Base-by-base conservation (phyloP, 2,113 vertebrate genomes). In the Dasyurus viverrinus region DNA sequence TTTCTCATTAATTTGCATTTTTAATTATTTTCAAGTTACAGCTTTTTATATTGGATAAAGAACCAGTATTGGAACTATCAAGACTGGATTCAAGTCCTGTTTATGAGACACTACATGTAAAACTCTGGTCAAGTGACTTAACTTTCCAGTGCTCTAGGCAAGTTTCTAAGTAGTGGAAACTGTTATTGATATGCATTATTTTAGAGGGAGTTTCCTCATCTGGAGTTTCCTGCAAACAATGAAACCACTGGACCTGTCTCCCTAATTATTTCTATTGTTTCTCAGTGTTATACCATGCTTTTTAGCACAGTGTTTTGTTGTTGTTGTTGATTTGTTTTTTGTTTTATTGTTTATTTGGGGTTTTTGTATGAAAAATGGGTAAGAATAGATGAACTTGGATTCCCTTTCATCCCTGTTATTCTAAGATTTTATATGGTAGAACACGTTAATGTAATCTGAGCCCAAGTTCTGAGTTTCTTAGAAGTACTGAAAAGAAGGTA, bases 311-410 rank as follows among this genome's bases (percentile, higher is more conserved):
- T 2, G 7, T 22, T 26, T 55, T 95, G 92, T 11, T 52, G 8
- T 52, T 52, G 9, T 52, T 50, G 5, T 50, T 50, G 50, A n/a
- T 52, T 52, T 52, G 50, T 48, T 52, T 11, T 52, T 52, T 52
- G 50, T 52, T 52, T 52, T 52, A 52, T 52, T 52, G 50, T 52
- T 52, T 52, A 52, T 52, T 52, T 52, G 9, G 50, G 50, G 10
- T 52, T 52, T 9, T 97, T 52, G 8, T 96, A 2, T 94, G 52
- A 93, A 93, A 96, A 91, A 3, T 11, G 42, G 30, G 46, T 93
- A 90, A 89, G 50, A 84, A n/a, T 94, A 84, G 10, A 76, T 92
- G 5, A 96, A 57, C 27, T 94, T 54, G 24, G 47, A 36, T 50
- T 93, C 6, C 95, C 90, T 92, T 6, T 89, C 91, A 89, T 60